A percentile compares a stretch with the other conserved stretches of the same genome.
phyloP scores from a whole-genome alignment of 2,888 invertebrate genomes.

The Leptinotarsa juncta region DNA sequence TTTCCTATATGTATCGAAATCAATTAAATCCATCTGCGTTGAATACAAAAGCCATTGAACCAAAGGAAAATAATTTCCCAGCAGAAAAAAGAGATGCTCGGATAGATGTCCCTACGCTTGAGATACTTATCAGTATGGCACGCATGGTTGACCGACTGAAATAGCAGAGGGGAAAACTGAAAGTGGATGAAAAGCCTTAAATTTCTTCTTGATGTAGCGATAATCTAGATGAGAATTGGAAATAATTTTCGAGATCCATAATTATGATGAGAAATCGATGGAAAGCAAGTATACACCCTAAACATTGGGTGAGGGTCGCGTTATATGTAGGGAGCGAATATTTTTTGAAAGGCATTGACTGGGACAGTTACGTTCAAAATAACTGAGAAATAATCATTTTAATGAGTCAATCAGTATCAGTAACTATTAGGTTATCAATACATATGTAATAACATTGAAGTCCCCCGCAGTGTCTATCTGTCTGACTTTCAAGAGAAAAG shows the following conservation, averaged over 20 bases:
- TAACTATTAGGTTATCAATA: too few relatives aligned
- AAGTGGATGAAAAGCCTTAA: constrained; percentile 37
- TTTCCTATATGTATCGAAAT: constrained; percentile 31
- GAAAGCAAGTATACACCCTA: constrained; percentile 19
- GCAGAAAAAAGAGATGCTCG: constrained; percentile 34
- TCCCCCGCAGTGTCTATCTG: too few relatives aligned
- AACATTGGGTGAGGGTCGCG: constrained; percentile 15
- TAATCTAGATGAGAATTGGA: constrained; percentile 41
- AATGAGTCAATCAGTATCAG: too few relatives aligned
- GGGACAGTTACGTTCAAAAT: too few relatives aligned
- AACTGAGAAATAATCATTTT: not conserved
- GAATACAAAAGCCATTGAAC: constrained; percentile 25
- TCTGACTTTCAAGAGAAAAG: too few relatives aligned
- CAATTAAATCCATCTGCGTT: constrained; percentile 34
- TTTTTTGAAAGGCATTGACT: not conserved
- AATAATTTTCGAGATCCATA: constrained; percentile 41
- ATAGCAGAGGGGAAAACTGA: constrained; percentile 41
- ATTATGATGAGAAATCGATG: constrained; percentile 28
- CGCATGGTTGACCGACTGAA: constrained; percentile 48
- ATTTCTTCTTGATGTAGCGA: constrained; percentile 29
- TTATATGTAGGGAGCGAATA: not conserved
- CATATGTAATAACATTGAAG: too few relatives aligned
- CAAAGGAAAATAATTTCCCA: constrained; percentile 41
- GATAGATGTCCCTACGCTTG: constrained; percentile 34
- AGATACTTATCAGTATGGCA: constrained; percentile 47